phyloP scores from a whole-genome alignment of 2,888 invertebrate genomes.

The Hydropsyche betteni region DNA sequence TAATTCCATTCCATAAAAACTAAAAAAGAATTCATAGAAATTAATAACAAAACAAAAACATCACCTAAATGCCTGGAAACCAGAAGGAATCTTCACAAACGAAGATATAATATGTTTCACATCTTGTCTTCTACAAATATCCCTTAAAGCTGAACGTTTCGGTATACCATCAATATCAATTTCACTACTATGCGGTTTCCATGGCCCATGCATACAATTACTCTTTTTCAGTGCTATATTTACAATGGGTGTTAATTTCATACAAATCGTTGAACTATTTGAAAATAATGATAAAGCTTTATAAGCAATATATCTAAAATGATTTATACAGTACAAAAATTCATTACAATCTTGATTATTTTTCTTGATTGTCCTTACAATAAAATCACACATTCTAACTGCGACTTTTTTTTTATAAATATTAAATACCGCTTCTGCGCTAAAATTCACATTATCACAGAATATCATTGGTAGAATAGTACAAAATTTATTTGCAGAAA shows the following conservation, averaged over 20 bases:
- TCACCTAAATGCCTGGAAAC: slow-evolving; percentile 44
- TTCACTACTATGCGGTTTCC: slow-evolving; percentile 59
- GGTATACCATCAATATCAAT: slow-evolving; percentile 57
- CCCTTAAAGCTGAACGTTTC: slow-evolving; percentile 55
- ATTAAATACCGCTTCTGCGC: slow-evolving; percentile 57
- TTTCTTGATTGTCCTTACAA: slow-evolving; percentile 57
- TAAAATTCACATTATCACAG: slow-evolving; percentile 57
- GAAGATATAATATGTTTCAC: slow-evolving; percentile 53
- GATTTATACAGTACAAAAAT: slow-evolving; percentile 63
- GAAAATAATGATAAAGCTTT: slow-evolving; percentile 61
- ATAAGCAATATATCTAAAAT: slow-evolving; percentile 62
- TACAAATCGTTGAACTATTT: slow-evolving; percentile 60
- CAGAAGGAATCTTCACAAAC: slow-evolving; percentile 42
- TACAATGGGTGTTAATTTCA: slow-evolving; percentile 56
- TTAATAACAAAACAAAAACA: background rate
- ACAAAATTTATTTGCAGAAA: slow-evolving; percentile 65
- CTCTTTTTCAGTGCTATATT: slow-evolving; percentile 59
- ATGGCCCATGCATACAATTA: slow-evolving; percentile 63
- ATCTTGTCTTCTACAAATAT: slow-evolving; percentile 59
- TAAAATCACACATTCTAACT: slow-evolving; percentile 60
- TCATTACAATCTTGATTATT: slow-evolving; percentile 55
- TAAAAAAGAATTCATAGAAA: slow-evolving; percentile 12
- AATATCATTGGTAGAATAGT: slow-evolving; percentile 60
- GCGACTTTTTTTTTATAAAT: slow-evolving; percentile 62
- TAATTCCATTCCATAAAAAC: slow-evolving; percentile 25